Evolutionary conservation across 2,888 invertebrate genomes (phyloP).

Genomic region (Meteorus cinctellus): DNA sequence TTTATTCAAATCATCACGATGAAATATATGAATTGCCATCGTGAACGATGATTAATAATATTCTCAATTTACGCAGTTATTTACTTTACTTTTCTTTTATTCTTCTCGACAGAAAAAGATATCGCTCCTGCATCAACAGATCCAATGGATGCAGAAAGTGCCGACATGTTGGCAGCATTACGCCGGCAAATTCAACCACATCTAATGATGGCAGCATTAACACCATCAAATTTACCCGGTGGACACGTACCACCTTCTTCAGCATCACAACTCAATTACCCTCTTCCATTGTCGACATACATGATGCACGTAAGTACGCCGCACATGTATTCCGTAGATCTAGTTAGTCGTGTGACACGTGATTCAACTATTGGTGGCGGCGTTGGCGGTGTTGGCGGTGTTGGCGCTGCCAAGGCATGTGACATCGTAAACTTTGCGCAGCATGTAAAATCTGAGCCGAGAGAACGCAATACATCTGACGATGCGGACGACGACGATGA

Average conservation of each 20-base stretch:
- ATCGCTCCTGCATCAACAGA: slow-evolving; percentile 60
- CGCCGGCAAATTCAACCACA: slow-evolving; percentile 83
- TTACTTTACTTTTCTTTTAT: not conserved
- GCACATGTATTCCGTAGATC: slow-evolving; percentile 56
- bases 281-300: slow-evolving; percentile 66
- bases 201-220: slow-evolving; percentile 79
- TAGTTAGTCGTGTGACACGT: slow-evolving; percentile 53
- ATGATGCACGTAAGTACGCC: slow-evolving; percentile 70
- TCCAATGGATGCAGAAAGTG: slow-evolving; percentile 75
- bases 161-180: slow-evolving; percentile 82
- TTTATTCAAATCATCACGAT: slow-evolving; percentile 1
- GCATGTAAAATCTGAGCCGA: slow-evolving; percentile 67
- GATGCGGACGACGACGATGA: slow-evolving; percentile 73
- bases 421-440: slow-evolving; percentile 57
- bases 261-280: slow-evolving; percentile 65
- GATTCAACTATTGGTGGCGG: slow-evolving; percentile 35
- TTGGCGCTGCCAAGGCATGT: slow-evolving; percentile 46
- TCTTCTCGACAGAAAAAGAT: slow-evolving; percentile 63
- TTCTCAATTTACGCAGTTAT: not conserved
- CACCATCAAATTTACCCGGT: slow-evolving; percentile 71
- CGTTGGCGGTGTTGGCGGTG: not conserved
- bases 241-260: slow-evolving; percentile 60
- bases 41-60: slow-evolving; percentile 1
- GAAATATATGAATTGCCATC: too few species aligned
- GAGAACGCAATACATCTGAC: slow-evolving; percentile 59